These are phyloP conservation scores for Grantiella picta DNA, from an alignment of 2,113 vertebrate species.

Conservation along the genomic window DNA sequence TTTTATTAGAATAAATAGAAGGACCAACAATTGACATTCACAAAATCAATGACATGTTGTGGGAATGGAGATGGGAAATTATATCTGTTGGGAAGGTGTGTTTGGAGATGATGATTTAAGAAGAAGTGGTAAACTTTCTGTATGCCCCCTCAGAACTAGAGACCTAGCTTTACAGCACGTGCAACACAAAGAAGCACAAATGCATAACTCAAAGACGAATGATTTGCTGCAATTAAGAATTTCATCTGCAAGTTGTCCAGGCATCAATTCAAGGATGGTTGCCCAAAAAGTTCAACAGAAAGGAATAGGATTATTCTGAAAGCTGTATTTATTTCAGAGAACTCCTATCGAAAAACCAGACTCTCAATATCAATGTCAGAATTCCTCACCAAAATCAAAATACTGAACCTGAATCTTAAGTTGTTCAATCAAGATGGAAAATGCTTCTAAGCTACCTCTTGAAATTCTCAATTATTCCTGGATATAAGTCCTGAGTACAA, in stretches of 20 bases:
- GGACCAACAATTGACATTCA: not conserved
- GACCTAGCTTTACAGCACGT: accelerated
- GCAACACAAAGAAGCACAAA: not conserved
- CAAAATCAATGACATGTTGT: not conserved
- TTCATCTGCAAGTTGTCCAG: not conserved
- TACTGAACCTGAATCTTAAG: not conserved
- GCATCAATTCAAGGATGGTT: not conserved
- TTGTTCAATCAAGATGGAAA: not conserved
- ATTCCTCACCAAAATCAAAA: not conserved
- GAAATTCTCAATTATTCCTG: not conserved
- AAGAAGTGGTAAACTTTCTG: not conserved
- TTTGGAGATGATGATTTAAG: not conserved
- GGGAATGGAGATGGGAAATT: not conserved
- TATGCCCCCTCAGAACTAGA: not conserved
- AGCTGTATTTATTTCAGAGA: not conserved
- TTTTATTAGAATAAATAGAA: constrained; percentile 63
- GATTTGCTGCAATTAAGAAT: not conserved
- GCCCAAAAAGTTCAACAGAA: not conserved
- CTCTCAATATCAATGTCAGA: not conserved
- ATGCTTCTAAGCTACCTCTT: not conserved
- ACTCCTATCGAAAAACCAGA: not conserved
- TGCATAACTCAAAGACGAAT: not conserved
- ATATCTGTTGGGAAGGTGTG: not conserved
- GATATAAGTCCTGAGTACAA: not conserved
- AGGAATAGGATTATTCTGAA: not conserved